Conservation (phyloP, 2,113 vertebrate species). For the Anoura caudifer region DNA sequence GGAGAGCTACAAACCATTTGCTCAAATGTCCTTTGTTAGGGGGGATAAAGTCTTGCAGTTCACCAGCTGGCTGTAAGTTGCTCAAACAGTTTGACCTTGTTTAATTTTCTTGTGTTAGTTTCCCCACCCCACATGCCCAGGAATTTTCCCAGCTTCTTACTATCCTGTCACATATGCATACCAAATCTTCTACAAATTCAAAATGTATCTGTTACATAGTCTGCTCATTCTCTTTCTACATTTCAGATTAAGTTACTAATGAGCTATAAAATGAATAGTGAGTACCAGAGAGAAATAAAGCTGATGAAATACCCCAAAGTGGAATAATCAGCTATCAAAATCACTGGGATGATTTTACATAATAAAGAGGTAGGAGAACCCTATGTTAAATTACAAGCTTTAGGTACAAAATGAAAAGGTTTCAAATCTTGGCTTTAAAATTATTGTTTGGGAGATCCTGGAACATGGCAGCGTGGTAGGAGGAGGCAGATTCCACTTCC, state of each 20-base stretch:
- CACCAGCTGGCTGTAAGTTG: too few relatives aligned
- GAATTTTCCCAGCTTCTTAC: too few relatives aligned
- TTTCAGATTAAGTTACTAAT: constrained; percentile 16
- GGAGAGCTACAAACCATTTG: too few relatives aligned
- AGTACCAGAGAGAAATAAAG: background rate
- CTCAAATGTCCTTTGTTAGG: too few relatives aligned
- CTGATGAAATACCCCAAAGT: background rate
- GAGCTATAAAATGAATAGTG: background rate
- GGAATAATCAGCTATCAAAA: background rate
- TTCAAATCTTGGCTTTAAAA: background rate
- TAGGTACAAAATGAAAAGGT: background rate
- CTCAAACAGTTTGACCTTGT: too few relatives aligned
- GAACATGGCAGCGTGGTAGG: too few relatives aligned
- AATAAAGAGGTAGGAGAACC: background rate
- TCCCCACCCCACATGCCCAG: too few relatives aligned
- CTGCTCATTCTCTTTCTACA: background rate
- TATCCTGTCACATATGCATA: background rate
- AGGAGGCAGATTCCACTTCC: too few relatives aligned
- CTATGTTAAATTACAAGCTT: background rate
- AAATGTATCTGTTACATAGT: background rate
- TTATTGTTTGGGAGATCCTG: too few relatives aligned
- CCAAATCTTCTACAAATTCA: background rate
- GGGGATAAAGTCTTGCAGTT: too few relatives aligned
- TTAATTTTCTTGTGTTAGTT: too few relatives aligned
- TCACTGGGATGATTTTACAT: background rate